Evolutionary conservation across 2,888 invertebrate species (phyloP).

Genomic region (Drosophila antonietae): DNA sequence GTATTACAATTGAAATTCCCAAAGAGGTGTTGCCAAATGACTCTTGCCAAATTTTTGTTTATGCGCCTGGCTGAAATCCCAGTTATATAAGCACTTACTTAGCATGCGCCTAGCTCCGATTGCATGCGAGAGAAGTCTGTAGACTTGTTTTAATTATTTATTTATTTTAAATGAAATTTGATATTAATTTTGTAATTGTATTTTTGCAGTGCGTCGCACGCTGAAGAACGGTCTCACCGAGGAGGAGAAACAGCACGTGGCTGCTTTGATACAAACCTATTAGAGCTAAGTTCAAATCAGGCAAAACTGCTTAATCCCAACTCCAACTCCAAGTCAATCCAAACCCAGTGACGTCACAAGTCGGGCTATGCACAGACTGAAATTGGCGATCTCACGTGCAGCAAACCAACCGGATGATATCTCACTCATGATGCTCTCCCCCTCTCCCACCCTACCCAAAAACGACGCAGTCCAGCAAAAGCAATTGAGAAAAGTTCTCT

Average conservation of each 20-base stretch:
- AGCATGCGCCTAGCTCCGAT: conserved; percentile 41
- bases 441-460: background rate
- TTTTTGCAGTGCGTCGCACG: conserved; percentile 90
- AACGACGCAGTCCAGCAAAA: conserved; percentile 67
- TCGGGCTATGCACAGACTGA: conserved; percentile 68
- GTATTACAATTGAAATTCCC: background rate
- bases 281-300: conserved; percentile 77
- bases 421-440: background rate
- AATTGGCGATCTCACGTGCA: conserved; percentile 74
- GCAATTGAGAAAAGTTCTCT: conserved; percentile 44
- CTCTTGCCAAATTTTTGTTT: conserved; percentile 25
- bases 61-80: conserved; percentile 29
- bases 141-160: background rate
- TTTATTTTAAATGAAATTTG: background rate
- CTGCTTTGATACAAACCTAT: conserved; percentile 90
- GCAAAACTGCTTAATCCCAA: background rate
- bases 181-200: background rate
- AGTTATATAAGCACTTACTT: conserved; percentile 8
- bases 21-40: conserved; percentile 30
- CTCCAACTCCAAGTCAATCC: background rate
- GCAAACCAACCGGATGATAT: conserved; percentile 7
- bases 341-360: conserved; percentile 74
- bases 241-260: conserved; percentile 92
- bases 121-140: conserved; percentile 29
- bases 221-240: conserved; percentile 92